phyloP scores from a whole-genome alignment of 2,888 invertebrate species.

The Nomada ferruginata region DNA sequence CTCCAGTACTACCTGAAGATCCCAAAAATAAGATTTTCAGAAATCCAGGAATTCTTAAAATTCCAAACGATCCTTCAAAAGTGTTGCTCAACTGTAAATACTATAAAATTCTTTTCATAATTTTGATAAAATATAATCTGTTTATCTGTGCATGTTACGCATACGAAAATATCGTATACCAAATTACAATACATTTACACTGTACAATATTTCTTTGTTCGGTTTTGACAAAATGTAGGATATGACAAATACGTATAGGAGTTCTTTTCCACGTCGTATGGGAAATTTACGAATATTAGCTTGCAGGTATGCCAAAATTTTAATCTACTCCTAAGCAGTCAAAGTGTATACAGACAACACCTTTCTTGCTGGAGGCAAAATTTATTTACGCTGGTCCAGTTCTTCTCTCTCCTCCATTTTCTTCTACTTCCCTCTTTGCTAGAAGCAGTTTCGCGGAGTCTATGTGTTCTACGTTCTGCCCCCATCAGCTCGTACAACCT shows the following conservation, averaged over 20 bases:
- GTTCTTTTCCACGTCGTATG: not conserved
- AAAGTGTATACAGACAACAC: slow-evolving; percentile 8
- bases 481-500: not conserved
- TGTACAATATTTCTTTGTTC: not conserved
- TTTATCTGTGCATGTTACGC: too few species aligned
- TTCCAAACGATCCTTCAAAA: too few species aligned
- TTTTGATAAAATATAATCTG: too few species aligned
- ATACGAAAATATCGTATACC: too few species aligned
- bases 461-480: slow-evolving; percentile 36
- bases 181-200: too few species aligned
- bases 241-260: not conserved
- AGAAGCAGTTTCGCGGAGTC: slow-evolving; percentile 34
- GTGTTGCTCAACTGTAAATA: too few species aligned
- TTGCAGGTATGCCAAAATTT: not conserved
- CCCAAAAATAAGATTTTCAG: too few species aligned
- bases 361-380: slow-evolving; percentile 34
- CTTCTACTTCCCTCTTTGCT: slow-evolving; percentile 16
- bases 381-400: slow-evolving; percentile 55
- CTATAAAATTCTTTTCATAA: too few species aligned
- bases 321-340: slow-evolving; percentile 23
- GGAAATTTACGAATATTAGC: slow-evolving; percentile 27
- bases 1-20: too few species aligned
- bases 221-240: not conserved
- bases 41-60: too few species aligned
- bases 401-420: slow-evolving; percentile 43